Evolutionary conservation across 2,113 vertebrate species (phyloP), one percentile per base, ranked within the genome.

Genomic region (Tapirus terrestris): DNA sequence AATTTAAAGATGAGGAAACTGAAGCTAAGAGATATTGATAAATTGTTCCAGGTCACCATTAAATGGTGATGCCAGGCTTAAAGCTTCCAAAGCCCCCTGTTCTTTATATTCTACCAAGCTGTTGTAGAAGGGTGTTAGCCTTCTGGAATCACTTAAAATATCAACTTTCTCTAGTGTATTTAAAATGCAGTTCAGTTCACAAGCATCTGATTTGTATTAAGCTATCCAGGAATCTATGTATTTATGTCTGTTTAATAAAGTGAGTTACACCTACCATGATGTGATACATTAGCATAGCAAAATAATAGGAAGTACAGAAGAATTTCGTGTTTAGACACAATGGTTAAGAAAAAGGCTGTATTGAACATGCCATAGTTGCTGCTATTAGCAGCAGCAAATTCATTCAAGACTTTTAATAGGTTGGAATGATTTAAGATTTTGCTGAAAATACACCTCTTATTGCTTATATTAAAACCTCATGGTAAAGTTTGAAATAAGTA

Each of bases 171-270:
- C 60, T 51, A 45, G 6, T 85, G 25, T 75, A 80, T 75, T 94
- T 96, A 75, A 97, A 92, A 80, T 92, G 45, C 86, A 36, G 56
- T 80, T 97, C 31, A 89, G 0, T 92, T 97, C 53, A 92, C 23
- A 96, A 83, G 10, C 39, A 75, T 91, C 58, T 96, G 31, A 82
- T 92, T 83, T 92, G 80, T 83, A 88, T 90, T 89, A 75, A 87
- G 63, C 33, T 97, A 73, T 60, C 85, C 43, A 95, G 77, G 21
- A 95, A 65, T 39, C 39, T 93, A 10, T 94, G 5, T 96, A 20
- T 91, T 80, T 95, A 31, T 88, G 13, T 90, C 25, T 92, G 5
- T 89, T 91, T 92, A 31, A 53, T 86, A 80, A 95, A 86, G 29
- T 70, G 16, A 86, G 29, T 82, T 86, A 58, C 0, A 61, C 63